Conservation (phyloP, 2,113 vertebrate genomes). For the Noturus placidus region DNA sequence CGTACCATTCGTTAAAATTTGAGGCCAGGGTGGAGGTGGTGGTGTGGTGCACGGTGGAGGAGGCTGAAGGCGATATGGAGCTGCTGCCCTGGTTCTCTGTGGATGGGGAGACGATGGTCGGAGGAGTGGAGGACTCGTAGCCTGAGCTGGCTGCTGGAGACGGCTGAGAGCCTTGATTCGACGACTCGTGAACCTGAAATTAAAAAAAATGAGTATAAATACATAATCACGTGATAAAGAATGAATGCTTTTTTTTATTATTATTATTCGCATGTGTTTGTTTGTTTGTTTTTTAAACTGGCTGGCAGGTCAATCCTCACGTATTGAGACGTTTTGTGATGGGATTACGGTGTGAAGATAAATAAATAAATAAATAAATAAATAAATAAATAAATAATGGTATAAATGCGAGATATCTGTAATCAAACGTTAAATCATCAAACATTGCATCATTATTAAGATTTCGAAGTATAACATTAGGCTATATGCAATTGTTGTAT, state of each 20-base stretch:
- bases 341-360: background rate
- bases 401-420: background rate
- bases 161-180: constrained; percentile 90
- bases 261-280: no score
- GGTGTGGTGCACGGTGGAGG: constrained; percentile 94
- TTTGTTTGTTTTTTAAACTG: background rate
- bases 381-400: constrained; percentile 5
- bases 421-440: background rate
- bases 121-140: constrained; percentile 98
- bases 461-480: background rate
- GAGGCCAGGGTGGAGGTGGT: constrained; percentile 96
- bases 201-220: constrained; percentile 7
- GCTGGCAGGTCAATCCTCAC: background rate
- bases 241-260: no score
- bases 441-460: background rate
- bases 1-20: constrained; percentile 99
- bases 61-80: constrained; percentile 91
- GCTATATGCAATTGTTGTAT: background rate
- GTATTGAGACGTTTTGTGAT: background rate
- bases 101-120: constrained; percentile 97
- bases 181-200: constrained; percentile 91
- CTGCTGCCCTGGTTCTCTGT: constrained; percentile 97
- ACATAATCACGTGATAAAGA: background rate
- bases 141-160: constrained; percentile 98
- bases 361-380: background rate